Evolutionary conservation across 2,113 vertebrate species (phyloP), one percentile per base, ranked within the genome.

Genomic region (Lutjanus erythropterus): DNA sequence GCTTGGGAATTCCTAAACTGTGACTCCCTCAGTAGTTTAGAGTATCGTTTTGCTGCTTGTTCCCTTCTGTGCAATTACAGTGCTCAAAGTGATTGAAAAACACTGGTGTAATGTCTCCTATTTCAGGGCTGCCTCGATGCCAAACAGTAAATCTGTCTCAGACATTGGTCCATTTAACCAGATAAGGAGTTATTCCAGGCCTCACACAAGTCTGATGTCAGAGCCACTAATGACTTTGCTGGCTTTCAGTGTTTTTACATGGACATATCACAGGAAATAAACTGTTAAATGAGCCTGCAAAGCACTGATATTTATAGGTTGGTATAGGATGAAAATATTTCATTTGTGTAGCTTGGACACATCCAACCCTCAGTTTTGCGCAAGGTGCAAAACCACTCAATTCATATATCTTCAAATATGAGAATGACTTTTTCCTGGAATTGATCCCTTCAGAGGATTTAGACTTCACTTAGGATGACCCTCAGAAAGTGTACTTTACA

Each of bases 71-170:
- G 86, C 86, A 90, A 89, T 94, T 93, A 92, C 75, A 59, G 81
- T 10, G 66, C 80, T 84, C 71, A 66, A 75, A 82, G 79, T 83
- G 77, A 85, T 85, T 85, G 83, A 89, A 89, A 93, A 90, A 91
- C 87, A 90, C 88, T 73, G 62, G 77, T 86, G 77, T 80, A 89
- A 84, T 86, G 87, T 92, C 88, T 94, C 87, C 69, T 56, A 75
- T 95, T 94, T 91, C 90, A 92, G 76, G 62, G 75, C 81, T 80
- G 82, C 52, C 84, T 87, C 84, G 56, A 83, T 75, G 78, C 72
- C 74, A 68, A 86, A 80, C 89, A 80, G 90, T 94, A 94, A 95
- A 94, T 91, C 91, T 94, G 87, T 90, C 89, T 75, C 52, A 58
- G 77, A 67, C 84, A 74, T 87, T 87, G 77, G 72, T 85, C 72